Evolutionary conservation across 2,797 vertebrate species (phyloP).

Genomic region (Crax fasciolata): DNA sequence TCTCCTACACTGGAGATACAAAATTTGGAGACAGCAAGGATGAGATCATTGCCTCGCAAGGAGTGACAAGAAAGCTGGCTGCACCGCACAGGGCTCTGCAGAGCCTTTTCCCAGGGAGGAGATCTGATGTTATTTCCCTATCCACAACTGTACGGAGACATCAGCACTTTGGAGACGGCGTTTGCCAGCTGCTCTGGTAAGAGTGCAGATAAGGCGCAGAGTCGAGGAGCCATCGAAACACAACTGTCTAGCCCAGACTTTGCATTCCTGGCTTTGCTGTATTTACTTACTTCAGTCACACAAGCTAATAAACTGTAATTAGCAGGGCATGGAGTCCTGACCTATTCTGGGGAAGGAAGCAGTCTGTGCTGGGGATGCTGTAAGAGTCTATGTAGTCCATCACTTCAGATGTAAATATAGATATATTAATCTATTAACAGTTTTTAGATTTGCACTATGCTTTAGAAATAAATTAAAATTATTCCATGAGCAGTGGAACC

Average conservation of each 20-base stretch:
- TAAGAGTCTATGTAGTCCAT: accelerated
- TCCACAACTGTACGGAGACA: conserved; percentile 52
- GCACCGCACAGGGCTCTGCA: neutral
- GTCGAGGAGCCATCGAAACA: conserved; percentile 83
- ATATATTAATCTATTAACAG: neutral
- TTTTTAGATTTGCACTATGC: neutral
- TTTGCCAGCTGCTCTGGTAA: conserved; percentile 62
- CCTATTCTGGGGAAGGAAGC: neutral
- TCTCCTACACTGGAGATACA: conserved; percentile 71
- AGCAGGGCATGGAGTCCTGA: neutral
- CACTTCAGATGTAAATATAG: neutral
- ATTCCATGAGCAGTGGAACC: neutral
- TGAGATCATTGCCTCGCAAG: conserved; percentile 77
- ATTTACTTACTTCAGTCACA: conserved; percentile 65
- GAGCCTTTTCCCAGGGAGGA: conserved; percentile 50
- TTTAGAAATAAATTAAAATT: neutral
- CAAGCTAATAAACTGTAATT: neutral
- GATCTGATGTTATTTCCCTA: conserved; percentile 64
- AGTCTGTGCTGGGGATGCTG: neutral
- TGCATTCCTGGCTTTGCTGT: conserved; percentile 80
- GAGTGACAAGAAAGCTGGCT: conserved; percentile 67
- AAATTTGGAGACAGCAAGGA: conserved; percentile 69
- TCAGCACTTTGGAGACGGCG: conserved; percentile 56
- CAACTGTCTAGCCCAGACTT: conserved; percentile 76
- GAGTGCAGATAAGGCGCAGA: conserved; percentile 84